Conservation (phyloP, 35 echinoderm and acorn worm species). For the Ophiothrix spiculata region DNA sequence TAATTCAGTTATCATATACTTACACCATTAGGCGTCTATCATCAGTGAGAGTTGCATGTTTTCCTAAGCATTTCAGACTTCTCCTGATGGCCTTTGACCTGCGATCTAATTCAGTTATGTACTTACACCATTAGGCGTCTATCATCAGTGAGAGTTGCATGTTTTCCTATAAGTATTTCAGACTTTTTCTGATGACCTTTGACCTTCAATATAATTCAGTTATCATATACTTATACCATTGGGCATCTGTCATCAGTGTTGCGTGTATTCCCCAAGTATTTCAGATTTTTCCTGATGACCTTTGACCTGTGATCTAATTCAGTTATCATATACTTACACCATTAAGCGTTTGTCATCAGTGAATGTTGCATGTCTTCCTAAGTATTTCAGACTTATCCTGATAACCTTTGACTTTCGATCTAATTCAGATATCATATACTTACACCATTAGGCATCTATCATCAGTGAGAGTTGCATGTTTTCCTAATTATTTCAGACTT, state of each 20-base stretch:
- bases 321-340: slow-evolving; percentile 9
- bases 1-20: no score
- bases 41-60: background rate
- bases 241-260: background rate
- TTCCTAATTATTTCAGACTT: no score
- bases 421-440: background rate
- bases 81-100: background rate
- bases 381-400: background rate
- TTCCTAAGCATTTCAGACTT: background rate
- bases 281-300: background rate
- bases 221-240: background rate
- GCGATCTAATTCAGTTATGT: no score
- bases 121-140: background rate
- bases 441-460: background rate
- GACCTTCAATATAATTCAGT: no score
- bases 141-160: background rate
- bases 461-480: no score
- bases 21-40: slow-evolving; percentile 15
- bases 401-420: background rate
- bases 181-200: no score
- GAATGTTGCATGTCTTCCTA: background rate
- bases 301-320: background rate
- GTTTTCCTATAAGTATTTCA: background rate
- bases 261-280: background rate
- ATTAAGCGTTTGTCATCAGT: slow-evolving; percentile 3